These are phyloP conservation scores for Zapus hudsonius DNA, from an alignment of 2,113 vertebrate species.

Conservation along the genomic window DNA sequence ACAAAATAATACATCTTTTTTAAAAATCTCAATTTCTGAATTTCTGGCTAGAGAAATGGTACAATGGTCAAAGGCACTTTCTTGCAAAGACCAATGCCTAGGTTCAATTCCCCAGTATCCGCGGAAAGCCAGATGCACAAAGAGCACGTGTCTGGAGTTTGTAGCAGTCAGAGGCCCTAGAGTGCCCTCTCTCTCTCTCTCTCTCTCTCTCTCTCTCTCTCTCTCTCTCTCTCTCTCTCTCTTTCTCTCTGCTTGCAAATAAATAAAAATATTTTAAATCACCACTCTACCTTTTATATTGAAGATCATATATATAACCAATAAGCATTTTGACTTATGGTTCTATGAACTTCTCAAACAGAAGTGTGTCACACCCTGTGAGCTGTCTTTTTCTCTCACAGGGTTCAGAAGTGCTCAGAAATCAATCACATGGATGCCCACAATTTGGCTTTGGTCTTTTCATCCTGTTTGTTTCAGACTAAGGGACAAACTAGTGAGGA, in stretches of 20 bases:
- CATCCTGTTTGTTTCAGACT: constrained; percentile 96
- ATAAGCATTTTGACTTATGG: background rate
- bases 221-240: too few relatives aligned
- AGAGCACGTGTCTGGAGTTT: too few relatives aligned
- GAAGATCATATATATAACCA: background rate
- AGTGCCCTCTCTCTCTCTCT: too few relatives aligned
- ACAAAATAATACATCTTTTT: background rate
- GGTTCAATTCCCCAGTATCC: too few relatives aligned
- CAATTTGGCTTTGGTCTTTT: constrained; percentile 92
- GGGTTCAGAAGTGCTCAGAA: constrained; percentile 95
- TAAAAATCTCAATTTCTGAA: too few relatives aligned
- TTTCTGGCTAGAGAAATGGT: too few relatives aligned
- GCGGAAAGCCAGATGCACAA: too few relatives aligned
- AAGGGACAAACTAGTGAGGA: constrained; percentile 92
- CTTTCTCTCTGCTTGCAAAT: too few relatives aligned
- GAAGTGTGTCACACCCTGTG: constrained; percentile 55
- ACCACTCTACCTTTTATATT: background rate
- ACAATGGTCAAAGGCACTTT: too few relatives aligned
- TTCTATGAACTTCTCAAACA: background rate
- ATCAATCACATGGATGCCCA: constrained; percentile 93
- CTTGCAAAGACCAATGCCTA: too few relatives aligned
- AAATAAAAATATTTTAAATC: background rate
- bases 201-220: too few relatives aligned
- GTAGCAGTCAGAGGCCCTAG: too few relatives aligned
- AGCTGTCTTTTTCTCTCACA: constrained; percentile 79